These are phyloP conservation scores for Drosophila longiperda DNA, from an alignment of 2,888 invertebrate species.

Conservation along the genomic window DNA sequence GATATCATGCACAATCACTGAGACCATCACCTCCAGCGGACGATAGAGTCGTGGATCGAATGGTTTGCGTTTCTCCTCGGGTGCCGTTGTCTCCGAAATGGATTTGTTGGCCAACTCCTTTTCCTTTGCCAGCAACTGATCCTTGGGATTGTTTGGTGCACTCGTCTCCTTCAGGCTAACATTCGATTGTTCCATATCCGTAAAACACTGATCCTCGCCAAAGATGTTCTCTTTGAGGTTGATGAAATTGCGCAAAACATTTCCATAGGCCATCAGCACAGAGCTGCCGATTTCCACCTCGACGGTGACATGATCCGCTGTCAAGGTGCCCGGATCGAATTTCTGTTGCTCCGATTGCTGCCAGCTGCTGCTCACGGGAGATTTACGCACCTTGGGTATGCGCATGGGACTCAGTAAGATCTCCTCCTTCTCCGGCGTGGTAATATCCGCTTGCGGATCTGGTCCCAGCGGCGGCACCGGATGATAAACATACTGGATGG, in stretches of 20 bases:
- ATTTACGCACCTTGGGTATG: constrained; percentile 92
- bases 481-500: constrained; percentile 96
- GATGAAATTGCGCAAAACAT: constrained; percentile 94
- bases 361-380: constrained; percentile 89
- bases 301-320: constrained; percentile 95
- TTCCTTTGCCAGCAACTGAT: constrained; percentile 84
- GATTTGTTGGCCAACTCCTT: constrained; percentile 84
- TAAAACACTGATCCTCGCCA: constrained; percentile 97
- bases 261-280: constrained; percentile 95
- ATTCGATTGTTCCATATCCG: constrained; percentile 93
- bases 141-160: constrained; percentile 84
- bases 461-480: constrained; percentile 95
- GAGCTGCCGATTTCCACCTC: constrained; percentile 98
- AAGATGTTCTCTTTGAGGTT: constrained; percentile 98
- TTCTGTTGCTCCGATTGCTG: constrained; percentile 87
- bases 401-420: constrained; percentile 95
- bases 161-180: constrained; percentile 85
- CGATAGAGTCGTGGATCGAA: constrained; percentile 95
- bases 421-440: constrained; percentile 97
- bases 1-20: constrained; percentile 97
- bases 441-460: constrained; percentile 95
- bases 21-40: constrained; percentile 95
- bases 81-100: constrained; percentile 83
- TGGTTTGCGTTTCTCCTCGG: constrained; percentile 88
- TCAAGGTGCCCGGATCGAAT: constrained; percentile 94